Evolutionary conservation across 1,140 invertebrate genomes (phyloP).

Genomic region (Drosophila busckii): DNA sequence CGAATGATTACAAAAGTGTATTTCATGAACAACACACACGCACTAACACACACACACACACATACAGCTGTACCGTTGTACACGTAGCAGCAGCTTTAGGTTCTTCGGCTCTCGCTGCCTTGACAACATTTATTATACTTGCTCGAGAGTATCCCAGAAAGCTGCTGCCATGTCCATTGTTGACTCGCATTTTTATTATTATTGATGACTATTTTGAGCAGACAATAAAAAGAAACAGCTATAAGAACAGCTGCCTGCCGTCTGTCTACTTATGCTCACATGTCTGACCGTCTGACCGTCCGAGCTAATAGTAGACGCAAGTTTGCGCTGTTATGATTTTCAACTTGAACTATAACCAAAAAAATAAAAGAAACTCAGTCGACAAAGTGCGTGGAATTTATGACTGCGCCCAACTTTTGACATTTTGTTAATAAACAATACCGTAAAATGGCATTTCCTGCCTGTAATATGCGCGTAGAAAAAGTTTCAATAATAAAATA

Average conservation of each 20-base stretch:
- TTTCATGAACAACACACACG: slow-evolving; percentile 64
- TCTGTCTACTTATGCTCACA: not conserved
- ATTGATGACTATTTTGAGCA: slow-evolving; percentile 75
- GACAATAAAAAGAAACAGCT: slow-evolving; percentile 61
- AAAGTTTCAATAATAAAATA: slow-evolving; percentile 47
- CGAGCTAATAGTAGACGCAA: slow-evolving; percentile 33
- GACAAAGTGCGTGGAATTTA: slow-evolving; percentile 45
- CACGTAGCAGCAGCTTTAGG: not conserved
- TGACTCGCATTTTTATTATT: slow-evolving; percentile 62
- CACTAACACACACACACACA: slow-evolving; percentile 26
- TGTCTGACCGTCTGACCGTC: slow-evolving; percentile 18
- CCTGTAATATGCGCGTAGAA: slow-evolving; percentile 30
- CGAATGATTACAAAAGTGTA: slow-evolving; percentile 72
- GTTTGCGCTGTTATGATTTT: no score
- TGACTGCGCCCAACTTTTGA: slow-evolving; percentile 47
- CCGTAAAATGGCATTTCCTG: slow-evolving; percentile 39
- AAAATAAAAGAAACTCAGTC: slow-evolving; percentile 49
- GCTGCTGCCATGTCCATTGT: slow-evolving; percentile 40
- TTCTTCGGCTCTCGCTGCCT: slow-evolving; percentile 26
- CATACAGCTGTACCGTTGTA: slow-evolving; percentile 25
- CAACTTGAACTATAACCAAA: no score
- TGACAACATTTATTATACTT: slow-evolving; percentile 68
- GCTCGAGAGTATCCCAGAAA: slow-evolving; percentile 43
- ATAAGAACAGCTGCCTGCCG: slow-evolving; percentile 16
- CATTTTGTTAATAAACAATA: slow-evolving; percentile 52